Evolutionary conservation across 2,113 vertebrate species (phyloP).

Genomic region (Peromyscus maniculatus): DNA sequence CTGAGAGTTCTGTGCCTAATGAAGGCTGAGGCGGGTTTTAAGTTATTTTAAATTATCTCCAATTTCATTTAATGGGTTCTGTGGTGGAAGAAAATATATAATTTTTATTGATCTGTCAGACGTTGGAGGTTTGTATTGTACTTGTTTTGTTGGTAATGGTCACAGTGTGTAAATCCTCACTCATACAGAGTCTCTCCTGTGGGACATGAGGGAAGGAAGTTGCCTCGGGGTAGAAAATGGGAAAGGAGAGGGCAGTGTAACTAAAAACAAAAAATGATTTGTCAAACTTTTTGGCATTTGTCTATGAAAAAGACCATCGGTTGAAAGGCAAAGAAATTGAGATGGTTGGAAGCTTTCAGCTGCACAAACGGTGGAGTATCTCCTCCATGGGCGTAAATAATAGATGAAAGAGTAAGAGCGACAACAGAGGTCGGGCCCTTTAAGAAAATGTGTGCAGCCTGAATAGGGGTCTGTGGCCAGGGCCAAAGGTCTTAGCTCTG

Average conservation of each 20-base stretch:
- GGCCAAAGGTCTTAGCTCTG: constrained; percentile 91
- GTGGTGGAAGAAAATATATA: constrained; percentile 26
- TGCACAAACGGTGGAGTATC: constrained; percentile 88
- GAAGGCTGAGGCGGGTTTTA: constrained; percentile 38
- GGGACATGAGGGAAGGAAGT: constrained; percentile 69
- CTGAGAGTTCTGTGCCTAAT: constrained; percentile 62
- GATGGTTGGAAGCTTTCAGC: constrained; percentile 90
- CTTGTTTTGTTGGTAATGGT: constrained; percentile 68
- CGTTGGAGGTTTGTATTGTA: constrained; percentile 50
- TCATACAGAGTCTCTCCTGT: constrained; percentile 41
- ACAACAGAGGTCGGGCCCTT: constrained; percentile 90
- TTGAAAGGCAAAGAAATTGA: constrained; percentile 89
- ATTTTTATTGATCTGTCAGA: constrained; percentile 64
- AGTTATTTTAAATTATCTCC: constrained; percentile 57
- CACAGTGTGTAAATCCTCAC: constrained; percentile 74
- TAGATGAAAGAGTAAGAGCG: constrained; percentile 90
- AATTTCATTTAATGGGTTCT: constrained; percentile 52
- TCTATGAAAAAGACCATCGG: constrained; percentile 81
- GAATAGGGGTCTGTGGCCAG: constrained; percentile 89
- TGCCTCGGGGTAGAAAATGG: background rate
- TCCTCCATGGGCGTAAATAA: constrained; percentile 90
- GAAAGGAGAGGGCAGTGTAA: background rate
- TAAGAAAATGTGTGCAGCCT: constrained; percentile 90
- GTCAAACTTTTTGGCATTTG: constrained; percentile 86
- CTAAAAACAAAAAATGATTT: constrained; percentile 87